Percentiles rank a stretch among this genome's conserved stretches.
These are phyloP conservation scores for Spodoptera litura DNA, from an alignment of 1,140 invertebrate genomes.

Conservation along the genomic window DNA sequence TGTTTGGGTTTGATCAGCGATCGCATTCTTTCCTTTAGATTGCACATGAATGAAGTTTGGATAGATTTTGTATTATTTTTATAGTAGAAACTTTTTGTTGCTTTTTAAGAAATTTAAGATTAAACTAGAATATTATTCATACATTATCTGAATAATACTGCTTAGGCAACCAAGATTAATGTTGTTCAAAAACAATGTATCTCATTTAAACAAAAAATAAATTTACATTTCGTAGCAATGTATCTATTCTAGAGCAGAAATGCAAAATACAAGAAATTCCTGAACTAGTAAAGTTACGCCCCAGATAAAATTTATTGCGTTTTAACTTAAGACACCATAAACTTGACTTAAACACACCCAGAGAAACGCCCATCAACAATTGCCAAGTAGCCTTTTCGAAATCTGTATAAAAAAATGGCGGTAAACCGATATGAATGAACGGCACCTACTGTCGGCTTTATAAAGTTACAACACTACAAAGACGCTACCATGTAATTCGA, in stretches of 20 bases:
- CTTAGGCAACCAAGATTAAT: too few species aligned
- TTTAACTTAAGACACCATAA: slow-evolving; percentile 54
- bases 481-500: slow-evolving; percentile 82
- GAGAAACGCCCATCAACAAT: slow-evolving; percentile 63
- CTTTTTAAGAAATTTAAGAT: too few species aligned
- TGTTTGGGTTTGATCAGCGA: slow-evolving; percentile 52
- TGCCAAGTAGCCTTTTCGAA: slow-evolving; percentile 50
- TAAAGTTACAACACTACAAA: slow-evolving; percentile 70
- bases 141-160: too few species aligned
- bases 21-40: slow-evolving; percentile 31
- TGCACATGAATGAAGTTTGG: slow-evolving; percentile 36
- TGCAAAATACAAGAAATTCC: neutral
- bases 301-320: slow-evolving; percentile 40
- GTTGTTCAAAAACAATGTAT: too few species aligned
- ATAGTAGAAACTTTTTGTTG: neutral
- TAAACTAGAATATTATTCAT: too few species aligned
- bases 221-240: neutral
- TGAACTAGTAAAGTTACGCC: slow-evolving; percentile 26
- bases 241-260: neutral
- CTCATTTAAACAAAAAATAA: too few species aligned
- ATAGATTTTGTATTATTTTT: neutral
- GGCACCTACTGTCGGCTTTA: slow-evolving; percentile 61
- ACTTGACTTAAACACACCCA: slow-evolving; percentile 69
- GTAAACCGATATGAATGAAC: slow-evolving; percentile 71
- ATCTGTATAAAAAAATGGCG: slow-evolving; percentile 59